Percentiles rank a stretch among this genome's conserved stretches.
Evolutionary conservation across 37 sponge, comb jelly and placozoan genomes (phyloP).

Genomic region (Corticium candelabrum): DNA sequence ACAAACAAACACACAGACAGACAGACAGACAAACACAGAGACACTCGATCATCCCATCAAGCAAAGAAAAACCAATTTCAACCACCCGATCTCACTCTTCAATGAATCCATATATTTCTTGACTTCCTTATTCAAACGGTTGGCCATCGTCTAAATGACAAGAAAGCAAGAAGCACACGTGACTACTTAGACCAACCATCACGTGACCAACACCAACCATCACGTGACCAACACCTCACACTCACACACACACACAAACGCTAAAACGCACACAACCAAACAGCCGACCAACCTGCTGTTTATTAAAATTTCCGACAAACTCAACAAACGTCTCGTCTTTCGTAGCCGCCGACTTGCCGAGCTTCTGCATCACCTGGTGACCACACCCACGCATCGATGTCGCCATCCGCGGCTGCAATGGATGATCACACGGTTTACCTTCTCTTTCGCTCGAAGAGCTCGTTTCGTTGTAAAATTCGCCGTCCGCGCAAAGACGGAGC

Average conservation of each 20-base stretch:
- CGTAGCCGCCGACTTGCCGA: conserved; percentile 54
- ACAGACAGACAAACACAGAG: too few species aligned
- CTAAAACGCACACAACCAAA: too few species aligned
- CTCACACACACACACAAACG: too few species aligned
- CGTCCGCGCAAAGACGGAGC: neutral
- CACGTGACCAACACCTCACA: too few species aligned
- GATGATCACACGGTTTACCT: conserved; percentile 28
- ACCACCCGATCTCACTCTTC: conserved; percentile 28
- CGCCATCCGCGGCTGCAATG: neutral
- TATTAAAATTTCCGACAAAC: conserved; percentile 57
- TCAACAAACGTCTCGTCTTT: conserved; percentile 64
- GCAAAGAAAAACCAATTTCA: too few species aligned
- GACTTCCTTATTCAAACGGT: conserved; percentile 46
- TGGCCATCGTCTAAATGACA: conserved; percentile 32
- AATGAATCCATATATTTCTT: conserved; percentile 25
- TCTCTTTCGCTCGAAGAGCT: conserved; percentile 41
- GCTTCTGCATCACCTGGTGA: conserved; percentile 61
- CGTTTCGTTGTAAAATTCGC: conserved; percentile 20
- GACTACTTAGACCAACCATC: neutral
- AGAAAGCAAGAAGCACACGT: neutral
- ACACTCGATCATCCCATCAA: too few species aligned
- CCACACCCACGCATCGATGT: neutral
- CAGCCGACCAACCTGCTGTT: conserved; percentile 66
- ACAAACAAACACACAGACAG: too few species aligned
- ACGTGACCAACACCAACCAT: too few species aligned